Evolutionary conservation across 2,113 vertebrate species (phyloP).

Genomic region (Orthonyx spaldingii): DNA sequence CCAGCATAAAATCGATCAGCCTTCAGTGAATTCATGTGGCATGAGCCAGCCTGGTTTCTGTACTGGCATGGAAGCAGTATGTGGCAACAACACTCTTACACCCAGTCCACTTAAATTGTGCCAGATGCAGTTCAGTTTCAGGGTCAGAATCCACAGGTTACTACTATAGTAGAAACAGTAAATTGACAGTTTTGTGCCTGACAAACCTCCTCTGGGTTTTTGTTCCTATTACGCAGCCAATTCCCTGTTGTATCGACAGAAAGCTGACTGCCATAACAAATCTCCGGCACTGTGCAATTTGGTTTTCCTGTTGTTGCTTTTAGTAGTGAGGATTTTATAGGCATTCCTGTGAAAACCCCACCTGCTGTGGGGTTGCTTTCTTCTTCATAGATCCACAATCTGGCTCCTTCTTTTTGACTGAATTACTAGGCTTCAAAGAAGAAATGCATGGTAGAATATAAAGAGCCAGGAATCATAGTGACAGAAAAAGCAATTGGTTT

Average conservation of each 20-base stretch:
- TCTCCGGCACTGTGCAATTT: neutral
- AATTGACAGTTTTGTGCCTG: neutral
- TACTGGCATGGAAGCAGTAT: neutral
- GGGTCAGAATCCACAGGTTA: neutral
- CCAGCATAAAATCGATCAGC: neutral
- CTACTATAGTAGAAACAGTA: neutral
- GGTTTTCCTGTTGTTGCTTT: constrained; percentile 30
- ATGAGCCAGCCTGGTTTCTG: neutral
- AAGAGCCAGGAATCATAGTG: neutral
- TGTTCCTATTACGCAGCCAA: neutral
- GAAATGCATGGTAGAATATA: neutral
- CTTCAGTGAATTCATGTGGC: neutral
- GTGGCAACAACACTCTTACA: neutral
- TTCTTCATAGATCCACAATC: constrained; percentile 11
- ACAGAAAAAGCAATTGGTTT: constrained; percentile 1
- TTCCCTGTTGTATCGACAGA: neutral
- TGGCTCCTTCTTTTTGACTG: neutral
- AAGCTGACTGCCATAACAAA: constrained; percentile 5
- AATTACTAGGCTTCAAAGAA: constrained; percentile 44
- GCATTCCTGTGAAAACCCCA: constrained; percentile 38
- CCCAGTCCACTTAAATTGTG: neutral
- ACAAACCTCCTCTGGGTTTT: neutral
- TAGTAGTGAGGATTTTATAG: constrained; percentile 20
- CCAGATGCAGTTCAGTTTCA: neutral
- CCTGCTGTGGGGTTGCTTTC: constrained; percentile 41